Evolutionary conservation across 2,888 invertebrate species (phyloP).

Genomic region (Cataglyphis altisquamis): DNA sequence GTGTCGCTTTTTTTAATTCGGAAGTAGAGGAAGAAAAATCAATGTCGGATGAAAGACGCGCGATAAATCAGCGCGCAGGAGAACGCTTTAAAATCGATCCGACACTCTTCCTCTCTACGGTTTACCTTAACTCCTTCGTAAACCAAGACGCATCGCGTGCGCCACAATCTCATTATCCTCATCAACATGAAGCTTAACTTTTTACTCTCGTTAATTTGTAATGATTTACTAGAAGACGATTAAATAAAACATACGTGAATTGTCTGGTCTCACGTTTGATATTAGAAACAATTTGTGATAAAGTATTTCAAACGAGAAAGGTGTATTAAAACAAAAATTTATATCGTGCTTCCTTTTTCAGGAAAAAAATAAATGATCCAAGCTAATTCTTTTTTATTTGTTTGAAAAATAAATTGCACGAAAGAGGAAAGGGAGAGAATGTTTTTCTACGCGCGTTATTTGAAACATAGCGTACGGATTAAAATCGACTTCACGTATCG

Average conservation of each 20-base stretch:
- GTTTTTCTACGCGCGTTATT: conserved; percentile 12
- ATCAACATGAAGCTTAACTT: background rate
- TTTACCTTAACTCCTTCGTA: conserved; percentile 27
- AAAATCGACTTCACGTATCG: conserved; percentile 17
- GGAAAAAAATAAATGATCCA: background rate
- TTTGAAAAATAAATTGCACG: background rate
- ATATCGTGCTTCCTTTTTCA: background rate
- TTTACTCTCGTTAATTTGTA: background rate
- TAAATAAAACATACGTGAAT: background rate
- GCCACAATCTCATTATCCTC: conserved; percentile 11
- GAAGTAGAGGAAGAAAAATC: conserved; percentile 21
- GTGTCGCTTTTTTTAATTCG: conserved; percentile 19
- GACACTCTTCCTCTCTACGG: conserved; percentile 21
- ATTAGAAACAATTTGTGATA: background rate
- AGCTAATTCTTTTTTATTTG: background rate
- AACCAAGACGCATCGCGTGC: conserved; percentile 22
- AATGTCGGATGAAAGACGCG: conserved; percentile 23
- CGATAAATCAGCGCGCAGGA: conserved; percentile 46
- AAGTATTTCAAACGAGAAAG: background rate
- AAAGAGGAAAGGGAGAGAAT: background rate
- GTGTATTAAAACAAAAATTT: conserved; percentile 10
- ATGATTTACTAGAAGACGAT: conserved; percentile 21
- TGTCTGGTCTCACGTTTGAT: background rate
- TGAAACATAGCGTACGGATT: background rate
- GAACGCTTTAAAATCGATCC: conserved; percentile 37